Evolutionary conservation across 2,113 vertebrate species (phyloP).

Genomic region (Himantopus leucocephalus): DNA sequence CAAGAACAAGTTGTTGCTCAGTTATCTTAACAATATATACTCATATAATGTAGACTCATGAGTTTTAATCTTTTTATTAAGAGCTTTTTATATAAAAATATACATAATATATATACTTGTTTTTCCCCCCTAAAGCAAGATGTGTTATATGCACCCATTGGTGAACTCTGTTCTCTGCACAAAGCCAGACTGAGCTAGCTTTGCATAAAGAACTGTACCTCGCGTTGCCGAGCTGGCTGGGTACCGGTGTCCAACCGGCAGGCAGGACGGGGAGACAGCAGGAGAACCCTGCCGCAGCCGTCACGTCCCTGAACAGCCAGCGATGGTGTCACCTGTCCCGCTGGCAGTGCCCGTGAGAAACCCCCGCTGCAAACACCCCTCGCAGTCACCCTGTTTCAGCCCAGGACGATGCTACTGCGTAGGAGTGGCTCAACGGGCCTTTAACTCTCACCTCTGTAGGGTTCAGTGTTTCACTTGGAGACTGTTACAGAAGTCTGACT

Average conservation of each 20-base stretch:
- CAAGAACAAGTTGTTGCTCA: constrained; percentile 15
- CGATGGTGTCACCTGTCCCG: not conserved
- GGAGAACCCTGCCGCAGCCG: not conserved
- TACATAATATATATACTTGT: constrained; percentile 36
- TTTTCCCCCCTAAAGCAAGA: not conserved
- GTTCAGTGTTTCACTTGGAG: rapidly evolving
- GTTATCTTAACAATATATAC: constrained; percentile 27
- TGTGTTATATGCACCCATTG: rapidly evolving
- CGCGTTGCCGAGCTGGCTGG: not conserved
- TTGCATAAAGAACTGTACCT: rapidly evolving
- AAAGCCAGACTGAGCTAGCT: not conserved
- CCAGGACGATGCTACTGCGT: rapidly evolving
- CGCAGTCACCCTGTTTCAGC: rapidly evolving
- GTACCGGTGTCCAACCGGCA: too few species aligned
- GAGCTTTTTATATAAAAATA: constrained; percentile 57
- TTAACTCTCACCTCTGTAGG: rapidly evolving
- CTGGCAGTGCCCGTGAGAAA: rapidly evolving
- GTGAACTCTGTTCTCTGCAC: not conserved
- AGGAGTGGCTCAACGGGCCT: not conserved
- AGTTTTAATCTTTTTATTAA: constrained; percentile 59
- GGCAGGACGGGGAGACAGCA: rapidly evolving
- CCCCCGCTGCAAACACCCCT: not conserved
- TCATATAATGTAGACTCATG: constrained; percentile 4
- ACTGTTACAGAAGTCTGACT: not conserved
- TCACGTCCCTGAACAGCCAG: rapidly evolving